These are phyloP conservation scores for Pipistrellus nathusii DNA, from an alignment of 2,797 vertebrate genomes.

Conservation along the genomic window DNA sequence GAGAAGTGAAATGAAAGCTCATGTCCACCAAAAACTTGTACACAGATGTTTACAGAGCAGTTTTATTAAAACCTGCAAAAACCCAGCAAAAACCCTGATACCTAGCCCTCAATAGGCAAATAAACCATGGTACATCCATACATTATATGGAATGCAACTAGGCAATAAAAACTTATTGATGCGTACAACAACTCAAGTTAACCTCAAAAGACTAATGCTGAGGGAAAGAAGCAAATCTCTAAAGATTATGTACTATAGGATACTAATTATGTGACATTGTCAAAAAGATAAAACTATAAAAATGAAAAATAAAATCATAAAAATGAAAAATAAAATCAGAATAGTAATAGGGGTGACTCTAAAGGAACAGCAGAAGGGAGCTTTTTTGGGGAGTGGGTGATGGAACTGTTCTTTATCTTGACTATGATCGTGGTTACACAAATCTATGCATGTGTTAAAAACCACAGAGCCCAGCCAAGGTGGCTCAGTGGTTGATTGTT, in stretches of 20 bases:
- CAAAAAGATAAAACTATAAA: not conserved
- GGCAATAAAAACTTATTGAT: not conserved
- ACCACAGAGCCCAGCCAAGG: not conserved
- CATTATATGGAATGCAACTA: not conserved
- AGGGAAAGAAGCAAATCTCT: not conserved
- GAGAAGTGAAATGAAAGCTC: not conserved
- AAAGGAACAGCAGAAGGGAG: not conserved
- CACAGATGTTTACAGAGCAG: not conserved
- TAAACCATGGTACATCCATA: not conserved
- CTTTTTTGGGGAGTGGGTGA: not conserved
- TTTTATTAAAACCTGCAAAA: not conserved
- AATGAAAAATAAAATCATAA: not conserved
- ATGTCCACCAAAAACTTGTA: not conserved
- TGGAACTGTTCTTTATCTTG: not conserved
- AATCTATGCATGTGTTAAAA: not conserved
- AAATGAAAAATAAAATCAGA: not conserved
- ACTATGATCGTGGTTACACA: not conserved
- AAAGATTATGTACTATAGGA: not conserved
- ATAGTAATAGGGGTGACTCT: not conserved
- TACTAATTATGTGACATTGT: not conserved
- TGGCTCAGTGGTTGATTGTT: too few relatives aligned
- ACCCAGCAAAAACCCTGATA: not conserved
- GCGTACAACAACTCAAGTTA: not conserved
- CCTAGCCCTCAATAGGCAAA: not conserved
- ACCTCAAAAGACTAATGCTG: not conserved